phyloP scores from a whole-genome alignment of 2,888 invertebrate genomes.

The Meloe dianella region DNA sequence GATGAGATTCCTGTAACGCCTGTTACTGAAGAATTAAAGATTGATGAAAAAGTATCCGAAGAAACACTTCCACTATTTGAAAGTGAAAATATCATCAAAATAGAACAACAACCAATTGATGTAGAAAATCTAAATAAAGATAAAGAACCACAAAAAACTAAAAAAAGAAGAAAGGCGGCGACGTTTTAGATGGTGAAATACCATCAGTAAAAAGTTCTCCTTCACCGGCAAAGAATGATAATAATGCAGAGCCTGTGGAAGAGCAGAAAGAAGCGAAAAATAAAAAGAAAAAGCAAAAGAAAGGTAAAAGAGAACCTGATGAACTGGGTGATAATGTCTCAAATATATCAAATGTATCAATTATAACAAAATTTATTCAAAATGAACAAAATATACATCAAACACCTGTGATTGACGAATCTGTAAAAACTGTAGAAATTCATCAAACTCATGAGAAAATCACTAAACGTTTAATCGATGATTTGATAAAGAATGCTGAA shows the following conservation, averaged over 20 bases:
- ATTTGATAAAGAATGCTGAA: background rate
- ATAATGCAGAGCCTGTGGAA: conserved; percentile 27
- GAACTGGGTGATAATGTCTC: conserved; percentile 9
- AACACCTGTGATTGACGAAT: background rate
- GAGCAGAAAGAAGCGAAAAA: conserved; percentile 27
- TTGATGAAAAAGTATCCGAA: background rate
- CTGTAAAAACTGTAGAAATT: conserved; percentile 2
- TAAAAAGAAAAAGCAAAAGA: conserved; percentile 26
- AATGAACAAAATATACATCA: conserved; percentile 9
- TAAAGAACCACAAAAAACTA: conserved; percentile 23
- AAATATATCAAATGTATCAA: background rate
- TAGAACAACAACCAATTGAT: background rate
- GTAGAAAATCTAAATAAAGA: conserved; percentile 18
- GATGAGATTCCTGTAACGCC: background rate
- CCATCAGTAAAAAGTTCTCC: conserved; percentile 47
- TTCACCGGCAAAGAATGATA: conserved; percentile 37
- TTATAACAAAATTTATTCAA: background rate
- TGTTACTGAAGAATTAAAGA: background rate
- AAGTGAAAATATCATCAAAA: conserved; percentile 17
- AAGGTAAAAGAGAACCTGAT: conserved; percentile 18
- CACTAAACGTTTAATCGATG: background rate
- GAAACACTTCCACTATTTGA: background rate
- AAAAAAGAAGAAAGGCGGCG: conserved; percentile 25
- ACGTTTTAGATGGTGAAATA: conserved; percentile 43
- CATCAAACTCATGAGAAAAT: background rate